Conservation (phyloP, 92 coral and sea anemone genomes). For the Micromussa lordhowensis region DNA sequence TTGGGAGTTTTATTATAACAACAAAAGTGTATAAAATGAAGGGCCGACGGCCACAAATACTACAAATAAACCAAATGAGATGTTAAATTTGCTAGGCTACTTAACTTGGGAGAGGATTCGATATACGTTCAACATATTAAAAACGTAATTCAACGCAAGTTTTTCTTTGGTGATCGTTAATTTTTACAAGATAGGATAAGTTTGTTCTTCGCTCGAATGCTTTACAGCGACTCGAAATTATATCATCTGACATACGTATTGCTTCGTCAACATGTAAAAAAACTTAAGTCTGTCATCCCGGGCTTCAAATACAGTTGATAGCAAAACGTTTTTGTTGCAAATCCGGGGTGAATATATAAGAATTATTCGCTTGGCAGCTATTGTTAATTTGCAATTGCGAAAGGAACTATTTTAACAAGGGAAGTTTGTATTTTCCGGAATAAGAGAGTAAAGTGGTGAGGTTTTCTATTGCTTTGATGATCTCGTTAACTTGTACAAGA, state of each 20-base stretch:
- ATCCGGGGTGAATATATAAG: neutral
- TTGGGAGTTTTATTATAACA: neutral
- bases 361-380: neutral
- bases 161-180: too few species aligned
- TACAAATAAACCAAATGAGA: neutral
- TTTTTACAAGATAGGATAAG: too few species aligned
- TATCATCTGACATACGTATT: neutral
- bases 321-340: neutral
- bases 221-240: neutral
- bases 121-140: neutral
- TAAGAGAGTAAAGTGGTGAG: neutral
- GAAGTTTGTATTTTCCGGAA: neutral
- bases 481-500: constrained; percentile 2
- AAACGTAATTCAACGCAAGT: neutral
- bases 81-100: neutral
- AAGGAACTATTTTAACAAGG: neutral
- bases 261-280: neutral
- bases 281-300: neutral
- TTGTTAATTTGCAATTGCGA: neutral
- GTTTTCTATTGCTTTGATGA: neutral
- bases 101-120: neutral
- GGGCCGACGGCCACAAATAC: neutral
- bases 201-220: neutral
- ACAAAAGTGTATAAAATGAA: neutral
- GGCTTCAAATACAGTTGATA: neutral